Conservation (phyloP, 2,888 invertebrate genomes). For the Tridacna crocea region DNA sequence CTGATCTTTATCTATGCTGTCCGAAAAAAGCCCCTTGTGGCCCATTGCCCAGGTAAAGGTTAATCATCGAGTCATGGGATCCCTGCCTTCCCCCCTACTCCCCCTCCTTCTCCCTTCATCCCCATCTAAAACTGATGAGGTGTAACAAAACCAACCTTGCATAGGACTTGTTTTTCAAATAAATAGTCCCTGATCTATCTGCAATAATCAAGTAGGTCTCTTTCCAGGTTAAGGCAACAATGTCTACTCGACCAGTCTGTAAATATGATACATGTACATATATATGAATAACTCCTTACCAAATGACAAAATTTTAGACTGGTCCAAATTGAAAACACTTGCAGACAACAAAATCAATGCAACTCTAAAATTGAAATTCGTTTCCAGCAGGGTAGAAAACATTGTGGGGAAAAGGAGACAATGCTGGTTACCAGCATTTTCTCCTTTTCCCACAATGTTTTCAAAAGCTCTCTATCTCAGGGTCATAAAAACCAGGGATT, state of each 20-base stretch:
- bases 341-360: no score
- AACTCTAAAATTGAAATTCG: no score
- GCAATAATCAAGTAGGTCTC: slow-evolving; percentile 28
- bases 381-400: neutral
- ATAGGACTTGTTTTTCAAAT: neutral
- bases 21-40: no score
- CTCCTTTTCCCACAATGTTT: slow-evolving; percentile 5
- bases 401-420: neutral
- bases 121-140: neutral
- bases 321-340: no score
- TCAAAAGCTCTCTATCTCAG: no score
- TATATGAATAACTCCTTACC: no score
- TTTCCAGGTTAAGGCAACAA: slow-evolving; percentile 37
- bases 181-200: slow-evolving; percentile 42
- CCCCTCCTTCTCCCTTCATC: neutral
- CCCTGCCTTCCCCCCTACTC: no score
- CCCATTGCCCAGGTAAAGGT: no score
- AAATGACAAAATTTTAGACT: no score
- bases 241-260: slow-evolving; percentile 25
- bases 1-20: no score
- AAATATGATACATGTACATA: neutral
- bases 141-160: slow-evolving; percentile 11
- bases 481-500: no score
- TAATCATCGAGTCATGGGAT: no score
- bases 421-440: neutral